A percentile compares a stretch with the other conserved stretches of the same genome.
phyloP scores from a whole-genome alignment of 53 echinoderm and acorn worm genomes.

The Henricia sp. region DNA sequence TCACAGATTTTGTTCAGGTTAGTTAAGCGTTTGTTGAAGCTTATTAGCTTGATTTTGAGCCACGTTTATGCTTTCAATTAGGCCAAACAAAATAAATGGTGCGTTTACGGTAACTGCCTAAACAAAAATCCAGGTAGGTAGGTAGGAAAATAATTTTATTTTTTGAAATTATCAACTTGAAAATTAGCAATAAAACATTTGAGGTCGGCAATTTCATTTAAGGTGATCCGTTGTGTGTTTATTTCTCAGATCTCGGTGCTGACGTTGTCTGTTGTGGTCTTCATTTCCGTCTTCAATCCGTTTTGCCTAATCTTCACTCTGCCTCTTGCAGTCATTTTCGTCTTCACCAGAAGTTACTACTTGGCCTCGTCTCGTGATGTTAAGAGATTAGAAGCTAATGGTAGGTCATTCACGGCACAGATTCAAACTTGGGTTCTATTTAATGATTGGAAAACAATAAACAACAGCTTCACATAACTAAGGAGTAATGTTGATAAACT shows the following conservation, averaged over 20 bases:
- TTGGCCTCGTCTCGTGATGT: slow-evolving; percentile 79
- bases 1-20: slow-evolving; percentile 84
- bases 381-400: slow-evolving; percentile 82
- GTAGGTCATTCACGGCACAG: too few relatives aligned
- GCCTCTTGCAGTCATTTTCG: slow-evolving; percentile 63
- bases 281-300: slow-evolving; percentile 82
- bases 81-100: not conserved
- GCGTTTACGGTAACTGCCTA: not conserved
- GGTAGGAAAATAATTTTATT: not conserved
- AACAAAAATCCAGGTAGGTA: not conserved
- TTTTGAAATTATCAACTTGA: not conserved
- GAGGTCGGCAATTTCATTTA: not conserved
- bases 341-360: slow-evolving; percentile 69
- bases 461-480: too few relatives aligned
- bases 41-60: not conserved
- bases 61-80: not conserved
- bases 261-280: slow-evolving; percentile 62
- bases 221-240: not conserved
- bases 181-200: too few relatives aligned
- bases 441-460: too few relatives aligned
- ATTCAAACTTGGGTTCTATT: too few relatives aligned
- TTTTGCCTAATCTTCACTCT: slow-evolving; percentile 77
- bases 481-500: too few relatives aligned
- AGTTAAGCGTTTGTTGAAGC: not conserved
- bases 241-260: slow-evolving; percentile 60